Base-by-base conservation (phyloP, 2,888 invertebrate species). In the Notodonta dromedarius region DNA sequence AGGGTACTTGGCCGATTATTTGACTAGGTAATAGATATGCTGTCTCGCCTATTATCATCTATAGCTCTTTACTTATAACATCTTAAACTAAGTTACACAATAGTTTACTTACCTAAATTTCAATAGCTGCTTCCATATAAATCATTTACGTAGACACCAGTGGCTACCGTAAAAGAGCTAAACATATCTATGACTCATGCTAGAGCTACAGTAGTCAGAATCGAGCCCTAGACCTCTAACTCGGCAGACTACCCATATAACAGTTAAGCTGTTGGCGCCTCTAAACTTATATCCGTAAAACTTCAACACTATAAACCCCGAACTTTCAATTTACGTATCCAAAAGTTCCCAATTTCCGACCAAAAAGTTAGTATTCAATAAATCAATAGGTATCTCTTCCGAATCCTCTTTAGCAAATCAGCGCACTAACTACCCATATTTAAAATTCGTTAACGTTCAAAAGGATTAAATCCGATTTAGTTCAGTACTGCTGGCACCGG, bases 401-500 rank as follows among this genome's bases (percentile, higher is more conserved):
- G 55, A 74, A 76, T 75, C 68, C 73, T 69, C 70, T 78, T 78
- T 73, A 70, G 63, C 64, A 69, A 76, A 78, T 78, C 78, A 72
- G 70, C 56, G 67, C 69, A 71, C 76, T 79, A 82, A 82, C 82
- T 81, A 81, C 78, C 85, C 80, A 81, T 85, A 86, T 86, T 86
- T 86, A 86, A 86, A 86, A 86, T 84, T 86, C 84, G 82, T 80
- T 81, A 76, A 65, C 74, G 78, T 73, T 78, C 83, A 78, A 83
- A 74, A 86, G 83, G 76, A 73, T 78, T 78, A 82, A 78, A 83
- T 85, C 82, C 72, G 86, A 85, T 86, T 83, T 81, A 78, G 78
- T 80, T 77, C 74, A 78, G 80, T 73, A 70, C 76, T 69, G 81
- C 78, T 83, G 83, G 83, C 83, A 82, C 66, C 74, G 69, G 76